Conservation (phyloP, 2,888 invertebrate genomes). For the Apocheima hispidaria region DNA sequence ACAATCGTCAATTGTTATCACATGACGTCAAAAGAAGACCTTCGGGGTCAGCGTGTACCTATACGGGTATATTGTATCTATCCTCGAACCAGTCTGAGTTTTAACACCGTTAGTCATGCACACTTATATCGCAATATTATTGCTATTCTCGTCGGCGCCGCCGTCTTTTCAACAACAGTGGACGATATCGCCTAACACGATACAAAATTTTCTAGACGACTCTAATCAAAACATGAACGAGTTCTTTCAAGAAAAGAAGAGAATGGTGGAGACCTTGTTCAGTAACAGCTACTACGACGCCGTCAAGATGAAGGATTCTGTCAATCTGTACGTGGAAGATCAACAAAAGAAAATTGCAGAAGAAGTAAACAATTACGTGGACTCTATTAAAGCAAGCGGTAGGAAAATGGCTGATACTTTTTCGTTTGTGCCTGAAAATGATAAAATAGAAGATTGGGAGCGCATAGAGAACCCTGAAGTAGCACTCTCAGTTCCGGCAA, state of each 20-base stretch:
- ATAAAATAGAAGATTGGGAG: conserved; percentile 48
- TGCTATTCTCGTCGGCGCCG: conserved; percentile 24
- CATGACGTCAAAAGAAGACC: conserved; percentile 41
- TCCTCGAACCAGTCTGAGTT: conserved; percentile 19
- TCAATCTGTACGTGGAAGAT: conserved; percentile 64
- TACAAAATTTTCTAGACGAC: conserved; percentile 44
- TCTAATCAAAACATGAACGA: conserved; percentile 39
- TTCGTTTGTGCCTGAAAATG: conserved; percentile 55
- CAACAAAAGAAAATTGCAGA: conserved; percentile 62
- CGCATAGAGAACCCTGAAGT: conserved; percentile 67
- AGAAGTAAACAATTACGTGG: conserved; percentile 65
- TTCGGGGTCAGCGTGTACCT: conserved; percentile 34
- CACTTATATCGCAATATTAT: conserved; percentile 18
- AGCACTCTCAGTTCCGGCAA: conserved; percentile 68
- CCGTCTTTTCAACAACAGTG: conserved; percentile 28
- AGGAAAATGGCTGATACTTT: conserved; percentile 60
- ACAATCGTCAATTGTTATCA: conserved; percentile 38
- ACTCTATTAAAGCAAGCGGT: conserved; percentile 61
- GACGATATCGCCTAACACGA: conserved; percentile 31
- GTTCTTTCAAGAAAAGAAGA: conserved; percentile 50
- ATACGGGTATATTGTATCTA: conserved; percentile 3
- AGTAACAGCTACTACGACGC: conserved; percentile 49
- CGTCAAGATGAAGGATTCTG: conserved; percentile 58
- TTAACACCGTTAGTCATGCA: conserved; percentile 24
- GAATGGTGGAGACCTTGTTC: conserved; percentile 60